phyloP scores from a whole-genome alignment of 2,113 vertebrate species.

The Propithecus coquereli region DNA sequence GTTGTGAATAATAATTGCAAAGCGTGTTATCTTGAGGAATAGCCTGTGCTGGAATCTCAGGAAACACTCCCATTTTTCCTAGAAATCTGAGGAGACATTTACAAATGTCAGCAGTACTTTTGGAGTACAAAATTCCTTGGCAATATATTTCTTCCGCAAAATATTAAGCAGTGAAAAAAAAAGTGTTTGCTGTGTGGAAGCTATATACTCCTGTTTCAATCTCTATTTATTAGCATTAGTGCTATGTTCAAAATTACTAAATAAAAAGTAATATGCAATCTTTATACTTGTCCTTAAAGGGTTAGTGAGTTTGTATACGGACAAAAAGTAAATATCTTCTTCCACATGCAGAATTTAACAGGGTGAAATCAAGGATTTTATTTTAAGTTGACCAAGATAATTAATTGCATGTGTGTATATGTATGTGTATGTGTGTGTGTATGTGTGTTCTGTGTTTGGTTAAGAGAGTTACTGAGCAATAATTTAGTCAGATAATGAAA shows the following conservation, averaged over 20 bases:
- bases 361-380: not conserved
- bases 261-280: not conserved
- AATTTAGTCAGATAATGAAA: not conserved
- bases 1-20: not conserved
- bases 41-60: not conserved
- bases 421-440: fast-evolving
- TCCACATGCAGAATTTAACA: not conserved
- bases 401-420: fast-evolving
- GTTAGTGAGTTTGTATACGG: not conserved
- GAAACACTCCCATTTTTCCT: not conserved
- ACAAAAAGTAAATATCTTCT: not conserved
- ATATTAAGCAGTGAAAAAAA: not conserved
- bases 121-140: not conserved
- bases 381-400: not conserved
- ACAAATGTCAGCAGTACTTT: not conserved
- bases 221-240: not conserved
- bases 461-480: not conserved
- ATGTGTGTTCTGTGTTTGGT: not conserved
- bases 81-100: not conserved
- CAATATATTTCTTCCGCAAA: not conserved
- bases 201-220: not conserved
- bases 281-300: not conserved
- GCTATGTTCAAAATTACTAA: not conserved
- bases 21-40: not conserved
- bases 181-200: not conserved